These are phyloP conservation scores for Nannospalax galili DNA, from an alignment of 2,113 vertebrate species.

Conservation along the genomic window DNA sequence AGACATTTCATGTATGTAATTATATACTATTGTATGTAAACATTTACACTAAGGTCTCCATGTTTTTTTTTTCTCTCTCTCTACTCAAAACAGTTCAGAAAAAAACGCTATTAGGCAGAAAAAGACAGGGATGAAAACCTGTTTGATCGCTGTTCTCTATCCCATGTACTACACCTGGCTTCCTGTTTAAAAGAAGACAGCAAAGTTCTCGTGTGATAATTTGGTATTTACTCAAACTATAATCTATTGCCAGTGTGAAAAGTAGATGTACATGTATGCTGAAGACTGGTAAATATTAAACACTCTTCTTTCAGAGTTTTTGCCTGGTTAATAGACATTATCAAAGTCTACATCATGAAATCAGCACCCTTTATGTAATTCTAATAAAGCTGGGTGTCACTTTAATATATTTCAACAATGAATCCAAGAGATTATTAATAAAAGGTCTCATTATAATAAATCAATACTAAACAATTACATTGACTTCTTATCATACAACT, in stretches of 20 bases:
- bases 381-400: constrained; percentile 68
- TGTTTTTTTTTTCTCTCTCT: constrained; percentile 80
- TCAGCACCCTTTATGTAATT: constrained; percentile 66
- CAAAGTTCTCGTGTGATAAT: constrained; percentile 75
- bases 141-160: constrained; percentile 84
- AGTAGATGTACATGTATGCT: constrained; percentile 71
- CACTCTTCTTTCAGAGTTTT: constrained; percentile 66
- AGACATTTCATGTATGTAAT: constrained; percentile 86
- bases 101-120: constrained; percentile 76
- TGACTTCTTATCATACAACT: constrained; percentile 60
- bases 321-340: constrained; percentile 69
- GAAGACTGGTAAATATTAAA: constrained; percentile 73
- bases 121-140: constrained; percentile 74
- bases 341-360: constrained; percentile 70
- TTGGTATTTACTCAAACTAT: constrained; percentile 75
- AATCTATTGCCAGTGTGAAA: constrained; percentile 60
- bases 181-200: constrained; percentile 77
- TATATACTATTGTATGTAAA: constrained; percentile 85
- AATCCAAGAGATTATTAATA: constrained; percentile 66
- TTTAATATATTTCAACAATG: constrained; percentile 65
- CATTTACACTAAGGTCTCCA: constrained; percentile 84
- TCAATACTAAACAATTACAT: constrained; percentile 75
- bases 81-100: constrained; percentile 73
- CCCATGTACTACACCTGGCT: constrained; percentile 80
- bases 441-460: constrained; percentile 67